Evolutionary conservation across 2,797 vertebrate genomes (phyloP), one percentile per base, ranked within the genome.

Genomic region (Anas georgica): DNA sequence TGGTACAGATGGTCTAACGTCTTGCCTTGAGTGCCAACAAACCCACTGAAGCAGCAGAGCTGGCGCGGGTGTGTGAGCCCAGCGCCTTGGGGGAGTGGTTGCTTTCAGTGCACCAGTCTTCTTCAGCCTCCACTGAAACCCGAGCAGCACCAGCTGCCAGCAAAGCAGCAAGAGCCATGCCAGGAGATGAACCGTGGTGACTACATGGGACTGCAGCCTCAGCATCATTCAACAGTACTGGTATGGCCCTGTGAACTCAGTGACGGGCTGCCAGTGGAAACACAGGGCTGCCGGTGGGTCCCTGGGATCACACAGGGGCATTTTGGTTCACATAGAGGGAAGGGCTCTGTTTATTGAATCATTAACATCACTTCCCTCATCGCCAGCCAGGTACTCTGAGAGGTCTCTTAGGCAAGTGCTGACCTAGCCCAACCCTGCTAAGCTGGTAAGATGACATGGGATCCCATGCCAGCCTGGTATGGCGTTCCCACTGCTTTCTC

Each of bases 341-440:
- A 96, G 82, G 91, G 93, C 89, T 94, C 84, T 93, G 82, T 93
- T 96, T 94, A 94, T 89, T 96, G 95, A 95, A 87, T 96, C 94
- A 95, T 94, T 95, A 96, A 86, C 86, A 96, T 90, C 92, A 90
- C 77, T 95, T 97, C 95, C 94, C 95, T 91, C 91, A 93, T 72
- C 21, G 13, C 75, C 86, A 95, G 93, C 92, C 95, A 96, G 92
- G 85, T 92, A 90, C 90, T 95, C 89, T 6, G 21, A 84, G 85
- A 96, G 83, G 83, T 91, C 95, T 97, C 95, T 95, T 87, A 91
- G 89, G 92, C 94, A 97, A 96, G 95, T 95, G 87, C 95, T 95
- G 93, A 94, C 95, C 90, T 72, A 92, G 94, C 96, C 95, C 96
- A 97, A 94, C 95, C 95, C 75, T 96, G 95, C 92, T 96, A 95